Base-by-base conservation (phyloP, 2,888 invertebrate genomes). In the Rapana venosa region DNA sequence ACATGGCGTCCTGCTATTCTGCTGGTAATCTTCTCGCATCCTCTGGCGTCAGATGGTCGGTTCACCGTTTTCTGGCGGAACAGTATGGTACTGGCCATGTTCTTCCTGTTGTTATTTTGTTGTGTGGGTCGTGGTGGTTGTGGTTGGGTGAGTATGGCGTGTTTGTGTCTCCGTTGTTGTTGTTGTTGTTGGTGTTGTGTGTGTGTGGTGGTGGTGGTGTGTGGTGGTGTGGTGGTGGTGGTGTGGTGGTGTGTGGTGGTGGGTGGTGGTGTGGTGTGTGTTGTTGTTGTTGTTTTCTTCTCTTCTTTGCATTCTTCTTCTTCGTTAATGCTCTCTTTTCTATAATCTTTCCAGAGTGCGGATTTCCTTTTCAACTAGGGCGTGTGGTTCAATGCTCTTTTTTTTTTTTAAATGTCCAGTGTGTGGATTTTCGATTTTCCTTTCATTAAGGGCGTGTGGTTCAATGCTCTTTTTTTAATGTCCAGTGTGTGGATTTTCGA, bases 21-120 rank as follows among this genome's bases (percentile, higher is more conserved):
- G 83, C 84, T 91, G 47, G 84, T 22, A 91, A 91, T 32, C 88
- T 91, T 0, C 26, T 91, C 32, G 90, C 90, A 56, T 91, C 58
- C 86, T 91, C 1, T 81, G 81, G 5, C 87, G 90, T 2, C 91
- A 91, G 56, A 30, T 74, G 86, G 22, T 90, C 0, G 91, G 58
- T 90, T 90, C 83, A 89, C 90, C 70, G 84, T 91, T 22, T 91
- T 90, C 88, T 91, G 36, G 86, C 88, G 1, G 90, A 91, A 4
- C 90, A 91, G 91, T 91, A n/a, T 30, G 66, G 22, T 47, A 6
- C 22, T 36, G 83, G 22, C 4, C 22, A 36, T 11, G 35, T 32
- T 26, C 13, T 30, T 26, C 26, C 13, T 77, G 77, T 26, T 1
- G 77, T 2, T 6, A 26, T 15, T 74, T 74, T 0, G 84, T 58